Evolutionary conservation across 2,113 vertebrate genomes (phyloP), one percentile per base, ranked within the genome.

Genomic region (Oryzias curvinotus): DNA sequence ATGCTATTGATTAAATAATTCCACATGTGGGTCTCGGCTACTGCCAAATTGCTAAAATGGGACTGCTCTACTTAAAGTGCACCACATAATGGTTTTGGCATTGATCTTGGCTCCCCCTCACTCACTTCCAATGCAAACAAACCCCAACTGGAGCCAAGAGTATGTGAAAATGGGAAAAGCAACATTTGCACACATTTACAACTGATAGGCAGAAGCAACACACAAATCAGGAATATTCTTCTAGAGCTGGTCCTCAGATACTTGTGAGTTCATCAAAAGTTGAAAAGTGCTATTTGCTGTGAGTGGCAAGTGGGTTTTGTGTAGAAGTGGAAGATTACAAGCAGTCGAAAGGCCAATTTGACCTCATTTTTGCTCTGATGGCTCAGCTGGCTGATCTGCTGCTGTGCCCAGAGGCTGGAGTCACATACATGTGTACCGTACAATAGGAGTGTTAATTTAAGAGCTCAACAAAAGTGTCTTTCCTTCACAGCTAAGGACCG

Each of bases 1-100:
- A 81, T 73, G 68, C 82, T 89, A 92, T 92, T 91, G 91, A 93
- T 92, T 77, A 89, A 91, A 91, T 91, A 90, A 91, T 91, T 91
- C 90, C 88, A 89, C 85, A 84, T 80, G 87, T 73, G 68, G 74
- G 86, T 78, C 83, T 85, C 55, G 60, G 83, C 89, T 81, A 71
- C 81, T 58, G 82, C 67, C 85, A 92, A 91, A 91, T 91, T 90
- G 87, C 85, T 86, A 85, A 90, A 91, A 90, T 80, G 85, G 77
- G 87, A 64, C 75, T 84, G 88, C 83, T 87, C 76, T 75, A 85
- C 87, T 90, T 88, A 84, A 82, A 89, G 77, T 77, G 75, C 68
- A 85, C 88, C 68, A 84, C 74, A 25, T 91, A 92, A 92, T 92
- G 90, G 89, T 70, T 87, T 73, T 80, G 57, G 65, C 80, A 92